A percentile compares a stretch with the other conserved stretches of the same genome.
phyloP scores from a whole-genome alignment of 2,888 invertebrate species.

The Panopea generosa region DNA sequence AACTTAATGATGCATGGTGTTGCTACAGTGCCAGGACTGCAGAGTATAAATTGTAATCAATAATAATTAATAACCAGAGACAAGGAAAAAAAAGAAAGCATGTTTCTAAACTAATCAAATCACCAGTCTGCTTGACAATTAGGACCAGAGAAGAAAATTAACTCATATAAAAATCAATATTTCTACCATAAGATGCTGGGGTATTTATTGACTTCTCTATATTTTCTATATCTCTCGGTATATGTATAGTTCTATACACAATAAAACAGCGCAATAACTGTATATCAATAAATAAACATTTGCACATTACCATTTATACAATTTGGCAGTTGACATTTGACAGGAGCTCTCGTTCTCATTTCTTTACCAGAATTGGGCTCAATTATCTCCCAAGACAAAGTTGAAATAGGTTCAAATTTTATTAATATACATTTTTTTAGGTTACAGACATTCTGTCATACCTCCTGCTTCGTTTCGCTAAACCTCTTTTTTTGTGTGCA shows the following conservation, averaged over 20 bases:
- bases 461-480: too few relatives aligned
- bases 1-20: constrained; percentile 44
- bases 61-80: constrained; percentile 64
- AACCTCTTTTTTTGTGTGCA: too few relatives aligned
- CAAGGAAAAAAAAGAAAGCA: constrained; percentile 56
- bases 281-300: constrained; percentile 11
- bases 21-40: constrained; percentile 31
- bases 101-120: constrained; percentile 66
- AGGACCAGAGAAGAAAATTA: constrained; percentile 58
- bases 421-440: too few relatives aligned
- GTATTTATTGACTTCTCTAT: constrained; percentile 19
- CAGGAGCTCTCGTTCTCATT: too few relatives aligned
- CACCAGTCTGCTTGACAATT: constrained; percentile 58
- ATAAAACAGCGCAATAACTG: not conserved
- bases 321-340: too few relatives aligned
- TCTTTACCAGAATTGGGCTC: too few relatives aligned
- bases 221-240: too few relatives aligned
- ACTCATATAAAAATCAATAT: constrained; percentile 62
- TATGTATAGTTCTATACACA: too few relatives aligned
- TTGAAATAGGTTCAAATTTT: too few relatives aligned
- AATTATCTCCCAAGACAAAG: too few relatives aligned
- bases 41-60: constrained; percentile 52
- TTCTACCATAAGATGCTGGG: constrained; percentile 41
- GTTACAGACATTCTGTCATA: too few relatives aligned
- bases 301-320: too few relatives aligned